Evolutionary conservation across 2,888 invertebrate genomes (phyloP), one percentile per base, ranked within the genome.

Genomic region (Agrilus cyanescens): DNA sequence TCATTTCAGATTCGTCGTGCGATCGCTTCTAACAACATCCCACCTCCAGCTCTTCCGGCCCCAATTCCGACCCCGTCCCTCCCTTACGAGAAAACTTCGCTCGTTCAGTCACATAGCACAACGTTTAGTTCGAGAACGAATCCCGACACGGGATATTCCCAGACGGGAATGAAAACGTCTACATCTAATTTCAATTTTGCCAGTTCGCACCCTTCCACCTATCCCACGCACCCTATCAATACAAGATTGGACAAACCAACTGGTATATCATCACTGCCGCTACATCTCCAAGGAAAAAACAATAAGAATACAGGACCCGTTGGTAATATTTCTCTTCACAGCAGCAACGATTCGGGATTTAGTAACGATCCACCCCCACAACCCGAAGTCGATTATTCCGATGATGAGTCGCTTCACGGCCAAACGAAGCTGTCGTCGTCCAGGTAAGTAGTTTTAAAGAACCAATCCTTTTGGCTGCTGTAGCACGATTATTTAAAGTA

Each of bases 281-380:
- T 62, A 39, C 68, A 67, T 40, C 49, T 57, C 35, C 55, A 56
- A 50, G 49, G 47, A 35, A 53, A 48, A 45, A 54, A 52, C 12
- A 59, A 60, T 32, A 66, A 60, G 54, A 65, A 60, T 41, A 66
- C 62, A 55, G 66, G 63, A 44, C 66, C 68, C 16, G 80, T 79
- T 36, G 82, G 82, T 45, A 82, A 81, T 60, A 78, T 80, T 2
- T 88, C 87, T 32, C 75, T 90, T 53, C 89, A 90, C 65, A 88
- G 88, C 67, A 88, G 88, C 62, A 90, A 90, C 66, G 90, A 90
- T 67, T 89, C 88, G 54, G 90, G 90, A 12, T 90, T 90, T 66
- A 87, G 89, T 58, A 89, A 90, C 62, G 90, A 90, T 61, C 82
- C 84, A 8, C 77, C 77, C 25, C 88, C 89, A 4, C 86, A 87